These are phyloP conservation scores for Macrotrachela quadricornifera DNA, from an alignment of 1,140 invertebrate genomes.

Conservation along the genomic window DNA sequence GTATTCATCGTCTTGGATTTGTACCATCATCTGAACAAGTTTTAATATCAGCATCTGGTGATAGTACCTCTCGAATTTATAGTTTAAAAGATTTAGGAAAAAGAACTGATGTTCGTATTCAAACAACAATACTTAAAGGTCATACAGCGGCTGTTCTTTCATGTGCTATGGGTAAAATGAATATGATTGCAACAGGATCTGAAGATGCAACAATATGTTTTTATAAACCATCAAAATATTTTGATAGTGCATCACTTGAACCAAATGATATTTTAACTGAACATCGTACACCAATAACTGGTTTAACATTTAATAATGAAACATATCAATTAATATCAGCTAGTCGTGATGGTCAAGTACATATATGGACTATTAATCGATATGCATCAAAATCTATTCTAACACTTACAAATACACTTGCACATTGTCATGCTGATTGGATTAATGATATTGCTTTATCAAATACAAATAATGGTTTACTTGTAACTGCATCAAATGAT, in stretches of 20 bases:
- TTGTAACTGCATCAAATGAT: constrained; percentile 8
- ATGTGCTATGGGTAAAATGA: constrained; percentile 9
- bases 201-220: constrained; percentile 19
- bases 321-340: constrained; percentile 16
- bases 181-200: constrained; percentile 14
- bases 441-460: constrained; percentile 24
- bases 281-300: constrained; percentile 19
- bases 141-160: constrained; percentile 16
- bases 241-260: constrained; percentile 4
- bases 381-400: no score
- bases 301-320: constrained; percentile 17
- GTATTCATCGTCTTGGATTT: constrained; percentile 16
- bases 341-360: constrained; percentile 20
- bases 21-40: constrained; percentile 9
- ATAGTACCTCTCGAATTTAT: constrained; percentile 14
- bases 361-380: neutral
- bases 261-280: constrained; percentile 8
- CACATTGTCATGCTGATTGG: constrained; percentile 25
- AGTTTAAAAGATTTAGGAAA: neutral
- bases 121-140: neutral
- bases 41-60: constrained; percentile 17
- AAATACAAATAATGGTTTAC: constrained; percentile 18
- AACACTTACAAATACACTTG: neutral
- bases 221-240: constrained; percentile 7
- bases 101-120: neutral